Evolutionary conservation across 2,888 invertebrate genomes (phyloP), one percentile per base, ranked within the genome.

Genomic region (Tetragonula carbonaria): DNA sequence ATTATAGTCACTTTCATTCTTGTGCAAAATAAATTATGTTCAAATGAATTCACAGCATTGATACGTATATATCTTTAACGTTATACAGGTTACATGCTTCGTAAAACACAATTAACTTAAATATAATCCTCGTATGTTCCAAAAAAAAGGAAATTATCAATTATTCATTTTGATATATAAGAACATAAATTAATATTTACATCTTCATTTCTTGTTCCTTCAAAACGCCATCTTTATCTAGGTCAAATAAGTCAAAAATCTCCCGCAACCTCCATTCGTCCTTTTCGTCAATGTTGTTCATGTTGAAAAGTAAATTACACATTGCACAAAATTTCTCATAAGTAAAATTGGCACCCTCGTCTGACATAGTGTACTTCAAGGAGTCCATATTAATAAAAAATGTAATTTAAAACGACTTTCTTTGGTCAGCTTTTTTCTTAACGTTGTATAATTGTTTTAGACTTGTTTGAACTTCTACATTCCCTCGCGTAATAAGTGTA

Each of bases 161-260:
- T 51, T 62, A 4, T 62, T 45, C 4, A 33, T n/a, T 67, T 33
- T 21, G 11, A 33, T 18, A 62, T n/a, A 14, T 21, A 11, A n/a
- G 18, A 66, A 57, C 33, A 66, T 8, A 16, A 45, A 59, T 33
- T 57, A 2, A 8, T 74, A 78, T 79, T 84, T 78, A 93, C 93
- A 86, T 93, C 21, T 96, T 95, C 94, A 98, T 97, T 95, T 98
- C 98, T 70, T 97, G 96, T 74, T 96, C 96, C 91, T 97, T 97
- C 74, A 98, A 96, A 91, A 96, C 96, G 0, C 96, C 97, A 93
- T 97, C 97, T 18, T 94, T 95, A 91, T 98, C 96, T 86, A 95
- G 96, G 94, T 98, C 98, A 93, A 98, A 97, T 74, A 97, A 96
- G 84, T 96, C 95, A 95, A 98, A 98, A 90, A 97, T 96, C 91